Evolutionary conservation across 1,140 invertebrate species (phyloP), one percentile per base, ranked within the genome.

Genomic region (Oncopodura yosiiana): DNA sequence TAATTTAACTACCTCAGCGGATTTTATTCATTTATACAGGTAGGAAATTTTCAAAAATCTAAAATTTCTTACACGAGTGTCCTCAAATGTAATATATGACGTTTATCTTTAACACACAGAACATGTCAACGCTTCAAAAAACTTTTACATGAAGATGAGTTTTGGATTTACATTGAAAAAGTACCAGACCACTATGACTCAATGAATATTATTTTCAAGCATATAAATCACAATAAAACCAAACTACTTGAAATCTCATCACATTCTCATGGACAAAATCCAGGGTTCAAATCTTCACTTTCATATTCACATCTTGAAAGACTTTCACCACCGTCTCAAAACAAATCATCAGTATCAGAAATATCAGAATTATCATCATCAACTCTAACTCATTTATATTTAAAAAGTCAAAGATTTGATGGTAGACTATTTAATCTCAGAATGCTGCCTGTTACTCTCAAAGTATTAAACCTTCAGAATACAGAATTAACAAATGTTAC

Each of bases 331-430:
- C 23, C 19, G 34, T 24, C 26, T 27, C 19, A n/a, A 19, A 8
- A 14, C 4, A 23, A 5, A 29, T 24, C 19, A 45, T 8, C 19
- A 45, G 18, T 45, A 21, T 19, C 51, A 34, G 30, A 38, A 14
- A 48, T 48, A n/a, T n/a, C n/a, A n/a, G n/a, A n/a, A n/a, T n/a
- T n/a, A n/a, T 26, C 18, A 24, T 23, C 32, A 36, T 37, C 24
- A 38, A 14, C 23, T 8, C 41, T 63, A n/a, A 63, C 48, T 2
- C 51, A 58, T 12, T 45, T 63, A 18, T 44, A 50, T 29, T 30
- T 63, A 14, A 52, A 60, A 19, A 30, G 53, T 9, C 62, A 63
- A 37, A 53, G 34, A 21, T 32, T 63, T 18, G 55, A 63, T 48
- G 55, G 42, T 19, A 49, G 44, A 19, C 3, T 21, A 9, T 51